Evolutionary conservation across 2,888 invertebrate genomes (phyloP), one percentile per base, ranked within the genome.

Genomic region (Calephelis perditalis): DNA sequence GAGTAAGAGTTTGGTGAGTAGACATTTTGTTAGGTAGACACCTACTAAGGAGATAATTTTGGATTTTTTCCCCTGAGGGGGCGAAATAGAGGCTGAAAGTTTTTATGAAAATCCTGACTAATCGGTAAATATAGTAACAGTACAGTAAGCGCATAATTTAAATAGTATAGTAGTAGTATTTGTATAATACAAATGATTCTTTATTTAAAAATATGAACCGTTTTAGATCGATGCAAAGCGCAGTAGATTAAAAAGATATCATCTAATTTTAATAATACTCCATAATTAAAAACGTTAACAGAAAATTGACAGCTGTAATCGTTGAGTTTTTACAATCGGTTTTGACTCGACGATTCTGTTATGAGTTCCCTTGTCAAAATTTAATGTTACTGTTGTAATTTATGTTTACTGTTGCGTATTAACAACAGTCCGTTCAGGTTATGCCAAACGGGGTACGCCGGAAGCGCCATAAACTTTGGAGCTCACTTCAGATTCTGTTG

Each of bases 401-500:
- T 79, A 84, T 72, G 77, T 73, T 71, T 77, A 78, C 74, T 73
- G 81, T 67, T 69, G 70, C 70, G 66, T 69, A 79, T 79, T 76
- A 71, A 74, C 72, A 73, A 75, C 73, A 69, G 70, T 66, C 58
- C 74, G 73, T 75, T 70, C 76, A 75, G 72, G 75, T 85, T 85
- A 87, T 74, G 76, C 72, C 75, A 71, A 74, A 75, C 72, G 74
- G 76, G 71, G 74, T 80, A 80, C 74, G 78, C 79, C 87, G 88
- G 89, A 90, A 86, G 78, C 80, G 78, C 78, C 79, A 75, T 88
- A 86, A 83, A 85, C 76, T 77, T 60, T 73, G 68, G 73, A 77
- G 75, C 78, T 82, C 79, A 77, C 78, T 74, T 75, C 78, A 80
- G 88, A 86, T 86, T 84, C 76, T 73, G 70, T 75, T 77, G 86